Percentiles rank a stretch among this genome's conserved stretches.
Evolutionary conservation across 1,140 invertebrate genomes (phyloP).

Genomic region (Drosophila melanogaster): DNA sequence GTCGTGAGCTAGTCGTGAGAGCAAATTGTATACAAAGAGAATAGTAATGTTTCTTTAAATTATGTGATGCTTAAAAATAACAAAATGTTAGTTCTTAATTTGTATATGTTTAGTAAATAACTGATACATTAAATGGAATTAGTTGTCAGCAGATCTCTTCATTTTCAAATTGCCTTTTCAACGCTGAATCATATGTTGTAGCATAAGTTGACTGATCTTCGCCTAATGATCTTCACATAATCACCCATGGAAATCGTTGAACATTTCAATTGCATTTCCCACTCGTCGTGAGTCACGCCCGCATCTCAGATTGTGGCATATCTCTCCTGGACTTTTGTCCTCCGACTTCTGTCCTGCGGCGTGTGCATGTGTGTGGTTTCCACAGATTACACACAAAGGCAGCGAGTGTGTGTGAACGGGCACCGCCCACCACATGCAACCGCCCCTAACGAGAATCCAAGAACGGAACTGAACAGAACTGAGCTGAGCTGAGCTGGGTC

Average conservation of each 20-base stretch:
- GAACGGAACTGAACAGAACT: constrained; percentile 10
- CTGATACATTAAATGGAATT: no score
- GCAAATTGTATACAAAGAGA: no score
- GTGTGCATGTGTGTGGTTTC: constrained; percentile 50
- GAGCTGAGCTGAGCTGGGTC: constrained; percentile 25
- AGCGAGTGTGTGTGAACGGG: constrained; percentile 14
- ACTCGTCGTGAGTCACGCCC: constrained; percentile 26
- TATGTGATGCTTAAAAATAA: no score
- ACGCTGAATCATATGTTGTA: background rate
- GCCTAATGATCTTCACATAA: background rate
- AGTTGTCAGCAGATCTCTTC: no score
- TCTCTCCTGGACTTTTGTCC: constrained; percentile 28
- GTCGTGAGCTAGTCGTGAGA: background rate
- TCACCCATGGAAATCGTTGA: background rate
- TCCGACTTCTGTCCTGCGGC: constrained; percentile 27
- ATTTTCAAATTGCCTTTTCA: no score
- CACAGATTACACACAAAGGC: constrained; percentile 55
- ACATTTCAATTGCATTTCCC: background rate
- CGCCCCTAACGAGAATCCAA: constrained; percentile 67
- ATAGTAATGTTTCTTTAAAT: no score
- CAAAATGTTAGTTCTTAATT: no score
- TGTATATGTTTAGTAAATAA: no score
- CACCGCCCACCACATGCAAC: constrained; percentile 48
- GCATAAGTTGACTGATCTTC: background rate
- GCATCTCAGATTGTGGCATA: constrained; percentile 14